Evolutionary conservation across 2,113 vertebrate genomes (phyloP).

Genomic region (Engraulis encrasicolus): DNA sequence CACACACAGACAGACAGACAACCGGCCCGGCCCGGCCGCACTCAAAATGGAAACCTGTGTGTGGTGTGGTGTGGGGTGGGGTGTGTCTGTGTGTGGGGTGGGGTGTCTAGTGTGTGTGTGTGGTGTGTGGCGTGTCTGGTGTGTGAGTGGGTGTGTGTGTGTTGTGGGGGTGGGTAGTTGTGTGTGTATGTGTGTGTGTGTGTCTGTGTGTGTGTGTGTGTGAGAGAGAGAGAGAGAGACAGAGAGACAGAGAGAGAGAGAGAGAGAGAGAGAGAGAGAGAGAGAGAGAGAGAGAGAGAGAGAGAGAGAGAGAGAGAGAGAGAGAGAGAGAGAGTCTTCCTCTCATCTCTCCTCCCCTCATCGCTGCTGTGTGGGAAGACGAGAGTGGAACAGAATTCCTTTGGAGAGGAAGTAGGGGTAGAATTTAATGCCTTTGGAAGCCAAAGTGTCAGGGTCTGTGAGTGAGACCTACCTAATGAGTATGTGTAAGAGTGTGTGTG

Average conservation of each 20-base stretch:
- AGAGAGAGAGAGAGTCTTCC: slow-evolving; percentile 28
- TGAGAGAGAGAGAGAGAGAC: too few relatives aligned
- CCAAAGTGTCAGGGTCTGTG: slow-evolving; percentile 46
- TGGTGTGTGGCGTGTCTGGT: too few relatives aligned
- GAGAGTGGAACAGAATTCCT: slow-evolving; percentile 22
- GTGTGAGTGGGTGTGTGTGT: too few relatives aligned
- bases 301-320: neutral
- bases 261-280: neutral
- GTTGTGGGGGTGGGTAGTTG: too few relatives aligned
- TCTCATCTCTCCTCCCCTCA: slow-evolving; percentile 20
- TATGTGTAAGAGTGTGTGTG: neutral
- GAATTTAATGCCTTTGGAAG: slow-evolving; percentile 50
- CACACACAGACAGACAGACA: too few relatives aligned
- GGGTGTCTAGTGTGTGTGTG: too few relatives aligned
- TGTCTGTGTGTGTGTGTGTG: too few relatives aligned
- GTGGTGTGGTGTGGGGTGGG: too few relatives aligned
- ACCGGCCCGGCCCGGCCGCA: too few relatives aligned
- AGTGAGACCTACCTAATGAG: slow-evolving; percentile 40
- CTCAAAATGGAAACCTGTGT: too few relatives aligned
- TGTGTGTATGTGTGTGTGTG: too few relatives aligned
- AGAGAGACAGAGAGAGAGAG: neutral
- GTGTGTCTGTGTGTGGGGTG: too few relatives aligned
- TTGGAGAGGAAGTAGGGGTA: slow-evolving; percentile 24
- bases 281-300: slow-evolving; percentile 16
- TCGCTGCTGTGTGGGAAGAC: slow-evolving; percentile 21